Percentiles rank a stretch among this genome's conserved stretches.
Evolutionary conservation across 2,888 invertebrate genomes (phyloP).

Genomic region (Ichneumoninae sp.): DNA sequence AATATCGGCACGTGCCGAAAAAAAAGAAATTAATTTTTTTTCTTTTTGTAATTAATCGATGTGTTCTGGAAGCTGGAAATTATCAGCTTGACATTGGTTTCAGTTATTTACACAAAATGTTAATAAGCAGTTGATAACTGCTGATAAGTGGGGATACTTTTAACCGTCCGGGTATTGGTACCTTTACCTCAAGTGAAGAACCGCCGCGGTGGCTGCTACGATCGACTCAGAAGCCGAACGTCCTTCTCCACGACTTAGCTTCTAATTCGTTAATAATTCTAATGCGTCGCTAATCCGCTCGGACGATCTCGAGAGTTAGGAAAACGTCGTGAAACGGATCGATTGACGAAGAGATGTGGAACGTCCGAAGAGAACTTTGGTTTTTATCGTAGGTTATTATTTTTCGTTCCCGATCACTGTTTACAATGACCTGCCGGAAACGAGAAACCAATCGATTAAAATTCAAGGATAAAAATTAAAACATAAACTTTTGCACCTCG

Average conservation of each 20-base stretch:
- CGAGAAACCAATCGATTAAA: neutral
- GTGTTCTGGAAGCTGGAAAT: no score
- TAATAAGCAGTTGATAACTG: no score
- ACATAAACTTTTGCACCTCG: neutral
- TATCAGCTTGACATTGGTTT: no score
- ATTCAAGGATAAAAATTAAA: neutral
- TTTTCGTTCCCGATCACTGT: no score
- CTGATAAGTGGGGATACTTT: no score
- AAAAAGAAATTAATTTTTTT: no score
- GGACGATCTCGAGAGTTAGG: neutral
- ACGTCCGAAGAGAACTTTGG: neutral
- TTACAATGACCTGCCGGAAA: neutral
- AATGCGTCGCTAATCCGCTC: neutral
- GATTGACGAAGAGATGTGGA: neutral
- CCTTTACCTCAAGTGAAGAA: neutral
- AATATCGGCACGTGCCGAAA: no score
- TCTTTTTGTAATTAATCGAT: no score
- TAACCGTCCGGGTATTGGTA: neutral
- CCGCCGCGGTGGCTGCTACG: neutral
- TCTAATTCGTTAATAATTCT: slow-evolving; percentile 21
- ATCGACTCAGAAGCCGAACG: neutral
- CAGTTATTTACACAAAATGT: no score
- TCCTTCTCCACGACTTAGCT: slow-evolving; percentile 15
- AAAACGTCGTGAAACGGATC: neutral
- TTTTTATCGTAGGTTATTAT: no score